Conservation (phyloP, 2,797 vertebrate genomes). For the Todus mexicanus region DNA sequence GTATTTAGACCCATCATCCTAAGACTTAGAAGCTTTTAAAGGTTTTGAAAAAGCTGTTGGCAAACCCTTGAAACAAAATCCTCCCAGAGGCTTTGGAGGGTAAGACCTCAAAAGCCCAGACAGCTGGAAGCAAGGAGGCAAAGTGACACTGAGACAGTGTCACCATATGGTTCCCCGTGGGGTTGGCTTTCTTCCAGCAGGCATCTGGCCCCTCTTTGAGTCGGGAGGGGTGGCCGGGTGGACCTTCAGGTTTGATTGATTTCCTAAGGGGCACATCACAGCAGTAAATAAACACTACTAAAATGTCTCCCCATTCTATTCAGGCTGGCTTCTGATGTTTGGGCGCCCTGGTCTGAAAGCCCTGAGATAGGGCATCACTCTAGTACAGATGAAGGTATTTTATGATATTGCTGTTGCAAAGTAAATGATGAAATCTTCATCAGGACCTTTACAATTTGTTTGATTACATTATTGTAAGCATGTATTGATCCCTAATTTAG, state of each 20-base stretch:
- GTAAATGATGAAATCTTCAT: background rate
- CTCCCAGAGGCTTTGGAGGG: background rate
- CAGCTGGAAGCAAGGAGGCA: background rate
- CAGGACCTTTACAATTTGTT: background rate
- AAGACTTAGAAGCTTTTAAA: background rate
- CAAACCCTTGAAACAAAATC: background rate
- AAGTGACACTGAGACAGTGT: background rate
- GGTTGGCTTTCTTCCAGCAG: background rate
- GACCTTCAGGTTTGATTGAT: background rate
- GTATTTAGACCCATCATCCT: rapidly evolving
- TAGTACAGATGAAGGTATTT: background rate
- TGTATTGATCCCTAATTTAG: background rate
- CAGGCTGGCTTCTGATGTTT: background rate
- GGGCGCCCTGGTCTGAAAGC: background rate
- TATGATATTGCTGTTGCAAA: background rate
- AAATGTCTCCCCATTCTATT: background rate
- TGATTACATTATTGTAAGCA: background rate
- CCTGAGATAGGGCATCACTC: rapidly evolving
- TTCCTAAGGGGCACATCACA: rapidly evolving
- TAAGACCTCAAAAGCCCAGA: background rate
- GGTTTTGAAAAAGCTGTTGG: background rate
- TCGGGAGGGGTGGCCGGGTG: background rate
- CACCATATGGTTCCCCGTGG: background rate
- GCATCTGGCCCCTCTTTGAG: rapidly evolving
- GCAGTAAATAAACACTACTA: background rate